Conservation (phyloP, 2,113 vertebrate species). For the Pontoporia blainvillei region DNA sequence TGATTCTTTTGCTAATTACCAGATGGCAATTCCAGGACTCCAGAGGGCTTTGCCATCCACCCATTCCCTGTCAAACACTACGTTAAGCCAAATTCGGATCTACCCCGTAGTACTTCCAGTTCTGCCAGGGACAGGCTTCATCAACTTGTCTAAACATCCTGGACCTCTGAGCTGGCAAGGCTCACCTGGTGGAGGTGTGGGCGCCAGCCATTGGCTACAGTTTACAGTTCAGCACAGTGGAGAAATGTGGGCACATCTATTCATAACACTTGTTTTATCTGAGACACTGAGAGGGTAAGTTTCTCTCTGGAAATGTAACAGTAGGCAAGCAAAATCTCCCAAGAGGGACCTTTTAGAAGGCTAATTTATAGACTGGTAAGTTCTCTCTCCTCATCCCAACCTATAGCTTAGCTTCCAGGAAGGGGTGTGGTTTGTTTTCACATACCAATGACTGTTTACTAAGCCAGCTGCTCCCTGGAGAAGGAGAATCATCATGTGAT, state of each 20-base stretch:
- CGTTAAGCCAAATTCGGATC: rapidly evolving
- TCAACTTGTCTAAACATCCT: neutral
- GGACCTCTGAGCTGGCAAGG: neutral
- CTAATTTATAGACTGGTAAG: rapidly evolving
- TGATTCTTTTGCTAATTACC: neutral
- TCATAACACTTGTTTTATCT: neutral
- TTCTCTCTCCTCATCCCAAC: neutral
- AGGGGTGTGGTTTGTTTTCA: neutral
- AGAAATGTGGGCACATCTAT: neutral
- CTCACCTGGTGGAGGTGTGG: neutral
- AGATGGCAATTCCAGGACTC: neutral
- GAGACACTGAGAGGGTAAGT: neutral
- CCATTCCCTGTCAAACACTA: neutral
- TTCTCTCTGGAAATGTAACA: neutral
- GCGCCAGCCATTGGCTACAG: rapidly evolving
- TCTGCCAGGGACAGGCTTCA: rapidly evolving
- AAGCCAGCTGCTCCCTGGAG: neutral
- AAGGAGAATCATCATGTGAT: neutral
- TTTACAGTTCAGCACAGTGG: too few relatives aligned
- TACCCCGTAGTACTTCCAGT: rapidly evolving
- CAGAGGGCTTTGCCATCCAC: neutral
- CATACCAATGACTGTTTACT: neutral
- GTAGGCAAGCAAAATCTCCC: neutral
- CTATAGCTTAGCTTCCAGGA: neutral
- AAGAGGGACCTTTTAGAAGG: neutral